Conservation (phyloP, 2,888 invertebrate species). For the Lasioglossum marginatum region DNA sequence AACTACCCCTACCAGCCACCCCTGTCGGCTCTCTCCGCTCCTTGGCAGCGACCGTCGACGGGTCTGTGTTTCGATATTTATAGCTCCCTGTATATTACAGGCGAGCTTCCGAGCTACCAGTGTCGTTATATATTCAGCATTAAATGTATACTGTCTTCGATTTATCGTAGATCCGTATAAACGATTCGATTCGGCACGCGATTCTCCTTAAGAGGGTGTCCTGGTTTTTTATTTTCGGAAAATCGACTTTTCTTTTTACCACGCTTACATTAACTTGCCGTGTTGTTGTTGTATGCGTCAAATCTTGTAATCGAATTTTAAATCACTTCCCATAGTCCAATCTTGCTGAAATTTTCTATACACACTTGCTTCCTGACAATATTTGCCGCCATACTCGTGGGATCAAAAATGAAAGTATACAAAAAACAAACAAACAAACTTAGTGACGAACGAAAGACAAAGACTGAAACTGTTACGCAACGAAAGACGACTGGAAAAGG, state of each 20-base stretch:
- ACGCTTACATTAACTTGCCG: too few species aligned
- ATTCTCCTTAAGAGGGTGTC: not conserved
- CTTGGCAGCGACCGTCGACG: conserved; percentile 74
- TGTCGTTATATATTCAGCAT: conserved; percentile 58
- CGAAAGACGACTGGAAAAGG: too few species aligned
- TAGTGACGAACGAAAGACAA: too few species aligned
- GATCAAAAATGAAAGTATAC: too few species aligned
- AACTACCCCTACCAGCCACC: conserved; percentile 61
- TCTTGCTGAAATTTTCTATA: too few species aligned
- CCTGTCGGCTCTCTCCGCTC: conserved; percentile 63
- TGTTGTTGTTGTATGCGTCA: too few species aligned
- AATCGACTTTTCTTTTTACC: not conserved
- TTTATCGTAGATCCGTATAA: conserved; percentile 47
- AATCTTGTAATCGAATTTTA: too few species aligned
- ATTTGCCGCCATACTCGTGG: too few species aligned
- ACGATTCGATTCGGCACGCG: conserved; percentile 5
- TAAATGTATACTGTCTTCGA: conserved; percentile 64
- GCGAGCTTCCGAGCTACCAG: conserved; percentile 53
- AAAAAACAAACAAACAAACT: too few species aligned
- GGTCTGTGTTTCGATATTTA: conserved; percentile 80
- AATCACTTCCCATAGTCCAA: too few species aligned
- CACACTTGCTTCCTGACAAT: too few species aligned
- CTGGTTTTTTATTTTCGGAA: not conserved
- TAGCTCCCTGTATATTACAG: conserved; percentile 71
- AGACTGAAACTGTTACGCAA: too few species aligned